These are phyloP conservation scores for Phrixothrix hirtus DNA, from an alignment of 2,888 invertebrate species.

Conservation along the genomic window DNA sequence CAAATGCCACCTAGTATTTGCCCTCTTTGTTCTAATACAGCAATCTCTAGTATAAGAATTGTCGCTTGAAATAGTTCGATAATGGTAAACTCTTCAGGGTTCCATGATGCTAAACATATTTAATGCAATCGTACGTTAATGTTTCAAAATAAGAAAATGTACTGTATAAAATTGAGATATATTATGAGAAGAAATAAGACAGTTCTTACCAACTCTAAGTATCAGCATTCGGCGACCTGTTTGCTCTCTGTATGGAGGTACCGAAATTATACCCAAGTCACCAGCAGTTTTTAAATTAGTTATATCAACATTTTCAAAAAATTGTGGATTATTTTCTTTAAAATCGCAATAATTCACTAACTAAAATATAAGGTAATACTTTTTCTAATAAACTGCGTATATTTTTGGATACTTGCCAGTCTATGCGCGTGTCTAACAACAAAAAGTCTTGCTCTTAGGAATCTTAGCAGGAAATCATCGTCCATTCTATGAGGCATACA, in stretches of 20 bases:
- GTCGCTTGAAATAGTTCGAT: slow-evolving; percentile 75
- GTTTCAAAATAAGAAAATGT: background rate
- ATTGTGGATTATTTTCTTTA: slow-evolving; percentile 70
- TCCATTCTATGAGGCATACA: slow-evolving; percentile 76
- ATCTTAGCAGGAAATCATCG: slow-evolving; percentile 73
- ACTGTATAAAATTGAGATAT: no score
- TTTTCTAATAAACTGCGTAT: no score
- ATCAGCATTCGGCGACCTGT: slow-evolving; percentile 72
- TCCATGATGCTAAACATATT: slow-evolving; percentile 67
- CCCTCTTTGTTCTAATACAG: slow-evolving; percentile 72
- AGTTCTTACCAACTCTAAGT: slow-evolving; percentile 73
- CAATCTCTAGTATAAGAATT: slow-evolving; percentile 71
- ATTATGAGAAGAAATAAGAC: no score
- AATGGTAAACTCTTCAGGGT: slow-evolving; percentile 66
- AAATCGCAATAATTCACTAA: slow-evolving; percentile 76
- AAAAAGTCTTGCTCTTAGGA: slow-evolving; percentile 75
- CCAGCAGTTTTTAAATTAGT: slow-evolving; percentile 66
- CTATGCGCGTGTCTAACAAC: slow-evolving; percentile 71
- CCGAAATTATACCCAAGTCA: slow-evolving; percentile 69
- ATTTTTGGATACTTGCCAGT: slow-evolving; percentile 67
- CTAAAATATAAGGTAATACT: slow-evolving; percentile 59
- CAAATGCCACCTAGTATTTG: slow-evolving; percentile 79
- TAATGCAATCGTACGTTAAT: background rate
- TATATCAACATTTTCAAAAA: slow-evolving; percentile 70
- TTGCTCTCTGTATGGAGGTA: slow-evolving; percentile 77